Conservation (phyloP, 2,113 vertebrate genomes). For the Leptosomus discolor region DNA sequence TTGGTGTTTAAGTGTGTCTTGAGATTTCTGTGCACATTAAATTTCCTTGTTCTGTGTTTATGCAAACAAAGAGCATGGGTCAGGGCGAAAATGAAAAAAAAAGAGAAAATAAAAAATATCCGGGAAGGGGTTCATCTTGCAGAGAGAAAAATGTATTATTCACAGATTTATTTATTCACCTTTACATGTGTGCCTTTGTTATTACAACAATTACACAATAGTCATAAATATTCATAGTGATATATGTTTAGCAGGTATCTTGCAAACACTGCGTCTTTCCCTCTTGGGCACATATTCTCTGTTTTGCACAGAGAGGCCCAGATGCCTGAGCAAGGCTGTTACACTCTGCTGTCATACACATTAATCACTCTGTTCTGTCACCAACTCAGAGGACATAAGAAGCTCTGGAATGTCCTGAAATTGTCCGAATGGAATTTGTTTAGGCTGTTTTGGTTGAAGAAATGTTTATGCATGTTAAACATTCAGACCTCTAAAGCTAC, state of each 20-base stretch:
- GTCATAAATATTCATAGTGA: neutral
- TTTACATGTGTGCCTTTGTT: neutral
- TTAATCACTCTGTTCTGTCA: neutral
- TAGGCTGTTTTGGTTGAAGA: neutral
- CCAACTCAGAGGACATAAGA: neutral
- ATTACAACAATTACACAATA: neutral
- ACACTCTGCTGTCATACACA: neutral
- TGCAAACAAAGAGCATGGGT: neutral
- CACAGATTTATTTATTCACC: neutral
- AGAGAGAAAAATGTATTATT: neutral
- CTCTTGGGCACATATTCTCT: neutral
- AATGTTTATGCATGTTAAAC: slow-evolving; percentile 4
- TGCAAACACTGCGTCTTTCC: neutral
- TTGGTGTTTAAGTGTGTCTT: neutral
- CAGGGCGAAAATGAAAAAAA: neutral
- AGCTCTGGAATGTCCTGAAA: neutral
- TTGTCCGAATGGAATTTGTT: slow-evolving; percentile 30
- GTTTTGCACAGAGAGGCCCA: neutral
- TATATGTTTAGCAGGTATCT: neutral
- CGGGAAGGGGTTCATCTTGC: neutral
- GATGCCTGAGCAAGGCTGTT: neutral
- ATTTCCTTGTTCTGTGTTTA: neutral
- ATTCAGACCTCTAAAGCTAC: slow-evolving; percentile 26
- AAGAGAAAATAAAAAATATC: neutral
- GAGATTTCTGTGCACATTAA: neutral